Conservation (phyloP, 2,888 invertebrate genomes). For the Scaptomyza polygonia region DNA sequence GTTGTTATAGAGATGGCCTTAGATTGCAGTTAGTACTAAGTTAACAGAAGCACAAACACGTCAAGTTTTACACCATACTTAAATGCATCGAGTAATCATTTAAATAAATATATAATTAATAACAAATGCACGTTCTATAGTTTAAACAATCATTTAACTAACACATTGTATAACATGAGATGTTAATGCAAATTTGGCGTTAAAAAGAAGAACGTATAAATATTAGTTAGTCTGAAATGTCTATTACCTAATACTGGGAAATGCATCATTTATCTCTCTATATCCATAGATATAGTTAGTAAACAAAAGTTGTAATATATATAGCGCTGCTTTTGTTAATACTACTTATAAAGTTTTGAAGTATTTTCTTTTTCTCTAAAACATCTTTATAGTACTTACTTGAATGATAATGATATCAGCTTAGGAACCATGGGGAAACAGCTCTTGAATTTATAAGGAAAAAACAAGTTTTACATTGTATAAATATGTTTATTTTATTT, state of each 20-base stretch:
- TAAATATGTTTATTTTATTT: slow-evolving; percentile 74
- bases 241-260: neutral
- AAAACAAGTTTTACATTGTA: slow-evolving; percentile 63
- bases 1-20: neutral
- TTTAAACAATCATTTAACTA: slow-evolving; percentile 23
- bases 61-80: slow-evolving; percentile 10
- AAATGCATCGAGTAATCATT: slow-evolving; percentile 24
- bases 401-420: neutral
- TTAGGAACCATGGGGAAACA: neutral
- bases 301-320: too few relatives aligned
- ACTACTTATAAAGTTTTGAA: neutral
- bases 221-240: neutral
- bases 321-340: neutral
- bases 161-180: slow-evolving; percentile 2
- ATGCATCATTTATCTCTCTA: neutral
- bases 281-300: too few relatives aligned
- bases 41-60: slow-evolving; percentile 33
- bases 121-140: slow-evolving; percentile 15
- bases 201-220: too few relatives aligned
- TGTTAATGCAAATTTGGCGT: neutral
- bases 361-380: neutral
- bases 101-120: slow-evolving; percentile 10
- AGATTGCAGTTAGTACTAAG: slow-evolving; percentile 15
- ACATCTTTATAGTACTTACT: neutral
- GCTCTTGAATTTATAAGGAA: neutral